A percentile compares a stretch with the other conserved stretches of the same genome.
These are phyloP conservation scores for Phthorimaea operculella DNA, from an alignment of 1,140 invertebrate genomes.

Conservation along the genomic window DNA sequence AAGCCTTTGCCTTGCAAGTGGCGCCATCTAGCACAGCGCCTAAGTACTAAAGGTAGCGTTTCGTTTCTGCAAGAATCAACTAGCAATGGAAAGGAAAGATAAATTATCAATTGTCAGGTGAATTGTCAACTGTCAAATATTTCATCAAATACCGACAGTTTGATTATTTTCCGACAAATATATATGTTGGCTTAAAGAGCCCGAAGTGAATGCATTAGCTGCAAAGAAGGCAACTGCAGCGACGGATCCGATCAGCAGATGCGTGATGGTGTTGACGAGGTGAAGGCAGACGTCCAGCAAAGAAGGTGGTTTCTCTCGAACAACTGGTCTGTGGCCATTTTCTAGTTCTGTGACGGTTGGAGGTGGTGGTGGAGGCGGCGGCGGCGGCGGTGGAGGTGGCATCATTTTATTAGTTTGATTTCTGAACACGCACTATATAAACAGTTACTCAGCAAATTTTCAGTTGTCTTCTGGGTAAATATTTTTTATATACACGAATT, in stretches of 20 bases:
- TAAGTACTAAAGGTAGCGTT: too few species aligned
- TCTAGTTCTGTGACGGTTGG: not conserved
- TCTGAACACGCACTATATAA: not conserved
- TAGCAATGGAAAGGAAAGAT: too few species aligned
- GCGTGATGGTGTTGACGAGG: conserved; percentile 14
- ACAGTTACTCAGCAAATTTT: too few species aligned
- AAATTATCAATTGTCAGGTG: too few species aligned
- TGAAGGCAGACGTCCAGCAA: conserved; percentile 1
- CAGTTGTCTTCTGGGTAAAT: too few species aligned
- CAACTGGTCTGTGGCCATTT: not conserved
- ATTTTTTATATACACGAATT: too few species aligned
- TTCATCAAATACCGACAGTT: too few species aligned
- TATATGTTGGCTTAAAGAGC: conserved; percentile 13
- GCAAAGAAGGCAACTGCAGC: conserved; percentile 8
- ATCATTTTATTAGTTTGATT: not conserved
- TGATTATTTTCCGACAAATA: too few species aligned
- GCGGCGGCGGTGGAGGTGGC: not conserved
- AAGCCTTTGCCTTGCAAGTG: too few species aligned
- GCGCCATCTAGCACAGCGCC: too few species aligned
- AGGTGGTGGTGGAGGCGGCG: not conserved
- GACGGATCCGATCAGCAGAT: conserved; percentile 15
- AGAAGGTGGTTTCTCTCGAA: not conserved
- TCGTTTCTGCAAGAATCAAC: too few species aligned
- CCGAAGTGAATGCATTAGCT: not conserved
- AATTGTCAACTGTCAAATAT: too few species aligned